Evolutionary conservation across 2,797 vertebrate genomes (phyloP).

Genomic region (Champsocephalus gunnari): DNA sequence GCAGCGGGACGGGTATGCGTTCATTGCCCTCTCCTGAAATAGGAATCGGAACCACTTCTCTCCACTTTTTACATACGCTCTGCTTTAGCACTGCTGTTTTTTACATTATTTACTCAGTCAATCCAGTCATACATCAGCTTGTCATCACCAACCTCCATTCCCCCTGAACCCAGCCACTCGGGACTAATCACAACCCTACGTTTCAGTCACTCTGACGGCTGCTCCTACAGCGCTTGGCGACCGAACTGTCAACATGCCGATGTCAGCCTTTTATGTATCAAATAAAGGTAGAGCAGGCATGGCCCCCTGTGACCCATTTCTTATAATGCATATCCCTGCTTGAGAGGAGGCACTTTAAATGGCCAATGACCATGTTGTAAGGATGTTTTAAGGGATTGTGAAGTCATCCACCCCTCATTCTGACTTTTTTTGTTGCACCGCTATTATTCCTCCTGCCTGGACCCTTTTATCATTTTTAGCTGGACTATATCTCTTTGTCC

Average conservation of each 20-base stretch:
- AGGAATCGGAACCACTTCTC: slow-evolving; percentile 36
- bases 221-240: slow-evolving; percentile 47
- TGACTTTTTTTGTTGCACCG: background rate
- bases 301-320: slow-evolving; percentile 45
- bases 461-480: slow-evolving; percentile 10
- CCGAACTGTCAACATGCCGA: slow-evolving; percentile 38
- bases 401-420: slow-evolving; percentile 16
- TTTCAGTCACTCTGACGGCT: slow-evolving; percentile 66
- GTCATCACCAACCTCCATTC: slow-evolving; percentile 62
- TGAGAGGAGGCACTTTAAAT: slow-evolving; percentile 28
- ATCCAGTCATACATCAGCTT: slow-evolving; percentile 67
- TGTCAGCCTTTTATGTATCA: slow-evolving; percentile 56
- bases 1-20: slow-evolving; percentile 6
- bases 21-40: slow-evolving; percentile 37
- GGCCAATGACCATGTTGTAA: slow-evolving; percentile 3
- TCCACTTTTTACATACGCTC: background rate
- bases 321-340: slow-evolving; percentile 42
- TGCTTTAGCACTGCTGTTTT: slow-evolving; percentile 63
- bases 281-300: slow-evolving; percentile 54
- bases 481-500: background rate
- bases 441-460: slow-evolving; percentile 6
- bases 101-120: slow-evolving; percentile 67
- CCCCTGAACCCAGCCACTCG: slow-evolving; percentile 49
- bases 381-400: slow-evolving; percentile 15
- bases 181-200: slow-evolving; percentile 56